A percentile compares a stretch with the other conserved stretches of the same genome.
Evolutionary conservation across 2,888 invertebrate genomes (phyloP).

Genomic region (Chouioia cunea): DNA sequence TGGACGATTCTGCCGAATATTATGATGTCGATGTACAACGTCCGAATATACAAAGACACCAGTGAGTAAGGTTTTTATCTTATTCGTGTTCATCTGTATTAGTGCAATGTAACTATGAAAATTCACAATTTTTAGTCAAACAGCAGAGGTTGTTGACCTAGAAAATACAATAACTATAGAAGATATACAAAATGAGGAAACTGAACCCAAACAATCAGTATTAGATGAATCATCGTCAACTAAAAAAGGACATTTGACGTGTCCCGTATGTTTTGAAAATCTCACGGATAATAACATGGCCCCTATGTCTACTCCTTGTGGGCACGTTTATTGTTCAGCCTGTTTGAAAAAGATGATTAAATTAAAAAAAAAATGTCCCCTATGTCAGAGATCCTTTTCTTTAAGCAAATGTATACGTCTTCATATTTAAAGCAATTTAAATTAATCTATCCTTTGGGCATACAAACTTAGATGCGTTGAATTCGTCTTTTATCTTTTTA

Average conservation of each 20-base stretch:
- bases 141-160: constrained; percentile 21
- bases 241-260: constrained; percentile 46
- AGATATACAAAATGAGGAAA: constrained; percentile 25
- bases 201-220: constrained; percentile 1
- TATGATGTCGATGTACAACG: not conserved
- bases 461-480: no score
- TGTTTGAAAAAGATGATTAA: constrained; percentile 52
- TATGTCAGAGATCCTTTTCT: constrained; percentile 52
- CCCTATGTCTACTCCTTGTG: constrained; percentile 59
- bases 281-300: constrained; percentile 50
- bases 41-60: not conserved
- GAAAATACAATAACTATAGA: constrained; percentile 49
- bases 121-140: constrained; percentile 13
- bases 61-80: constrained; percentile 15
- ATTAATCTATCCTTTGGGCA: no score
- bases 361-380: constrained; percentile 55
- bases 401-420: constrained; percentile 54
- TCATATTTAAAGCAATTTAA: constrained; percentile 52
- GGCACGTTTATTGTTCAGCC: constrained; percentile 57
- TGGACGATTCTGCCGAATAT: not conserved
- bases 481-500: no score
- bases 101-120: not conserved
- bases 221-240: not conserved
- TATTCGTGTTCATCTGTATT: not conserved
- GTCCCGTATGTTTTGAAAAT: constrained; percentile 59